A percentile compares a stretch with the other conserved stretches of the same genome.
Conservation (phyloP, 2,888 invertebrate species). For the Anarsia innoxiella region DNA sequence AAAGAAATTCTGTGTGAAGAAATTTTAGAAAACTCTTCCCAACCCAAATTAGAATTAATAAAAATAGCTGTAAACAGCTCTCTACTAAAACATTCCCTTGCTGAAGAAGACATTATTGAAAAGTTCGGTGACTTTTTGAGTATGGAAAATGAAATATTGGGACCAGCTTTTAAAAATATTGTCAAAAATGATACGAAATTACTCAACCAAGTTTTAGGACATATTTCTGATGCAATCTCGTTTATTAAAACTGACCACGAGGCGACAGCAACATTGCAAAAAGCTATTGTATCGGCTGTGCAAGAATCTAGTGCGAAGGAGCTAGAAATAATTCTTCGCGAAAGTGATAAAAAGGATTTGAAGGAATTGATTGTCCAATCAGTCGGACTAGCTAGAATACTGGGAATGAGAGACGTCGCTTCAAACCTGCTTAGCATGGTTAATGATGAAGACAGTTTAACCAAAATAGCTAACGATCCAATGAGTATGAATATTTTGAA, state of each 20-base stretch:
- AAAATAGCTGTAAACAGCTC: constrained; percentile 71
- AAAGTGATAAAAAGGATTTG: constrained; percentile 58
- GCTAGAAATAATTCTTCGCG: constrained; percentile 70
- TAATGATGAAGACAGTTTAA: constrained; percentile 72
- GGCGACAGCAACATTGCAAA: constrained; percentile 79
- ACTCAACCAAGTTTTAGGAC: constrained; percentile 74
- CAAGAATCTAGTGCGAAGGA: constrained; percentile 77
- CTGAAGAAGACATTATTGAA: constrained; percentile 76
- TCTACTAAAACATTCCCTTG: constrained; percentile 58
- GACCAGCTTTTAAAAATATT: constrained; percentile 79
- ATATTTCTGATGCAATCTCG: constrained; percentile 77
- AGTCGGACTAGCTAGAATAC: constrained; percentile 79
- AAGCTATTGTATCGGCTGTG: constrained; percentile 79
- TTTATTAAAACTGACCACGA: constrained; percentile 77
- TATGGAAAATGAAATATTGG: constrained; percentile 76
- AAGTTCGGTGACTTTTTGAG: constrained; percentile 78
- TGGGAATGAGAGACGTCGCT: constrained; percentile 79
- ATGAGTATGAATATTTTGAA: constrained; percentile 80
- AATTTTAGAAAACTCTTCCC: constrained; percentile 65
- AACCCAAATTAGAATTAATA: constrained; percentile 78
- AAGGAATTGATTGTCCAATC: constrained; percentile 77
- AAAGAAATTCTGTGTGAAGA: constrained; percentile 65
- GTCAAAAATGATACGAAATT: constrained; percentile 77
- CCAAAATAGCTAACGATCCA: constrained; percentile 73
- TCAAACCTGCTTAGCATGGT: constrained; percentile 69